Percentiles rank a stretch among this genome's conserved stretches.
phyloP scores from a whole-genome alignment of 2,888 invertebrate genomes.

The Agriotes lineatus region DNA sequence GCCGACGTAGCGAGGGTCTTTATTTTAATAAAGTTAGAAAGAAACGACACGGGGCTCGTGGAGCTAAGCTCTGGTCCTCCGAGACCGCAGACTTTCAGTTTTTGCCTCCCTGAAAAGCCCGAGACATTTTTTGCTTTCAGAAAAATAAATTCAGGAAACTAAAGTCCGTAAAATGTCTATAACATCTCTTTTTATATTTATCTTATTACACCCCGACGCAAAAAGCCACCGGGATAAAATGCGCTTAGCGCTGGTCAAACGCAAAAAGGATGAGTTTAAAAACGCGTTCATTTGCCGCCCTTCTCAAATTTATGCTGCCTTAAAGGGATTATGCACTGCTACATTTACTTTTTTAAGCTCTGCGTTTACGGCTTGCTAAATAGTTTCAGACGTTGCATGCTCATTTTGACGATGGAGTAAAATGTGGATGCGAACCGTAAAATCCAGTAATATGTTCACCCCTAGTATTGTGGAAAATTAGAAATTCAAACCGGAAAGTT shows the following conservation, averaged over 20 bases:
- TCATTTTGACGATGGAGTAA: no score
- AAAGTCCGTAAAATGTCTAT: constrained; percentile 56
- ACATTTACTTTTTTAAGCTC: background rate
- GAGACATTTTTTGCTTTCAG: constrained; percentile 42
- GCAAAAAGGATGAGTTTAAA: constrained; percentile 35
- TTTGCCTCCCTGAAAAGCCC: constrained; percentile 37
- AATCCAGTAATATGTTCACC: no score
- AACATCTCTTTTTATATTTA: constrained; percentile 52
- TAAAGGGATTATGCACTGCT: no score
- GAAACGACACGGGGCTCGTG: constrained; percentile 50
- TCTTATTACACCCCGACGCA: constrained; percentile 39
- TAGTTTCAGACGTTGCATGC: no score
- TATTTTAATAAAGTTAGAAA: constrained; percentile 54
- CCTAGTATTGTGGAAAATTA: no score
- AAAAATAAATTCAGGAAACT: constrained; percentile 54
- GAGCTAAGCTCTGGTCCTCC: constrained; percentile 53
- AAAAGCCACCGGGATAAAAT: constrained; percentile 35
- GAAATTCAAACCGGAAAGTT: no score
- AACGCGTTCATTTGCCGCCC: constrained; percentile 16
- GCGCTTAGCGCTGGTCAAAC: constrained; percentile 35
- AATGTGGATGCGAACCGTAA: no score
- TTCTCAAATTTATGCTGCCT: background rate
- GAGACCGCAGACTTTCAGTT: constrained; percentile 52
- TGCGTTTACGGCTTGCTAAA: no score
- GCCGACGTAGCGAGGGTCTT: constrained; percentile 42